Base-by-base conservation (phyloP, 2,888 invertebrate genomes). In the Zele albiditarsus region DNA sequence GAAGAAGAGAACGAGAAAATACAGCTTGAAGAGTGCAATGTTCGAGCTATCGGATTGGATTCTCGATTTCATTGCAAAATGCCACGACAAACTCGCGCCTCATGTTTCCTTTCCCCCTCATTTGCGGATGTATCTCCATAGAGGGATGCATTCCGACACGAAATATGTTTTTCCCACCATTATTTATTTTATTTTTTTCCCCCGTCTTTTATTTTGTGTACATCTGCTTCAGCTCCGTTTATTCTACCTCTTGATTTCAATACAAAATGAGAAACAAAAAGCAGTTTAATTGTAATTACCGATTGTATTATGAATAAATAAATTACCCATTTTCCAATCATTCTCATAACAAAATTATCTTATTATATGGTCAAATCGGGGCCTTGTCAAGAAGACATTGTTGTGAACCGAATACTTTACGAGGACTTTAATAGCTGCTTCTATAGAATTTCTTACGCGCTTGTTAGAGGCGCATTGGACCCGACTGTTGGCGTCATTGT, bases 131-230 rank as follows among this genome's bases (percentile, higher is more conserved):
- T 76, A 79, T 80, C 78, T 79, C 71, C 71, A 68, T 78, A 68
- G 73, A 75, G 73, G 78, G 77, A 79, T 75, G 77, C 80, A 80
- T 80, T 79, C 79, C 79, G 79, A 76, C 80, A 80, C 79, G 79
- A 80, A 80, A 78, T 73, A 79, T 67, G 65, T 49, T 42, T 33
- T 33, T 33, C n/a, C n/a, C 33, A 20, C 14, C 12, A 28, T 31
- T 16, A n/a, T 33, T 58, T 53, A 60, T 60, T 53, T 42, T 53
- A 72, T 38, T 68, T 31, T 60, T 58, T 60, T 65, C 62, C 38
- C 23, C 63, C 46, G 27, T 68, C 31, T 69, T 33, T 38, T 67
- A 60, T 23, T 28, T 33, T 53, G 27, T 60, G 33, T 57, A 38
- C 58, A 14, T 46, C 33, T 16, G 58, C 25, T 28, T 33, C 42